These are phyloP conservation scores for Cercocebus atys DNA, from an alignment of 2,113 vertebrate genomes.

Conservation along the genomic window DNA sequence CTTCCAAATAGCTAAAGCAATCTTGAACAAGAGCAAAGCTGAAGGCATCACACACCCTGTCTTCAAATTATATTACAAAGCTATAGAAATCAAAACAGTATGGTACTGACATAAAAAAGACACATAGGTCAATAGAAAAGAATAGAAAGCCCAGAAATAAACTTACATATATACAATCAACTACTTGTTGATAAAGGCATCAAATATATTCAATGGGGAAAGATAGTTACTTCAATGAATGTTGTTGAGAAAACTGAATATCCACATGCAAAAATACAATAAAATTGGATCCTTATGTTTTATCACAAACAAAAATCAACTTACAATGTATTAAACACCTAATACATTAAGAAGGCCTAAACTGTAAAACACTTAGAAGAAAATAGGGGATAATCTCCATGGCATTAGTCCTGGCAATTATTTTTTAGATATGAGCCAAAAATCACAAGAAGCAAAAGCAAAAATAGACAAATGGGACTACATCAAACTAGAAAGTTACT, in stretches of 20 bases:
- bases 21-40: neutral
- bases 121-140: neutral
- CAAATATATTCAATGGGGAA: neutral
- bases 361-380: neutral
- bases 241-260: neutral
- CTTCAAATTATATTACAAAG: neutral
- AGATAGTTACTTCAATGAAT: neutral
- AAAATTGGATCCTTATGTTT: neutral
- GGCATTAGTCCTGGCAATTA: neutral
- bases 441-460: neutral
- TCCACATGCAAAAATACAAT: neutral
- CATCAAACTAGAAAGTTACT: neutral
- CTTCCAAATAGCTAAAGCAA: neutral
- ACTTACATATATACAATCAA: neutral
- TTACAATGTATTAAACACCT: neutral
- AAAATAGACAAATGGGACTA: neutral
- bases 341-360: neutral
- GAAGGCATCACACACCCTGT: neutral
- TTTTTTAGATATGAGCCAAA: neutral
- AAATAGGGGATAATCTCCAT: neutral
- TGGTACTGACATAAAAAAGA: neutral
- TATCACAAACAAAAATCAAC: neutral
- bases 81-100: neutral
- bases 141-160: neutral
- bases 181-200: neutral